These are phyloP conservation scores for Epirrita christyi DNA, from an alignment of 2,888 invertebrate genomes.

Conservation along the genomic window DNA sequence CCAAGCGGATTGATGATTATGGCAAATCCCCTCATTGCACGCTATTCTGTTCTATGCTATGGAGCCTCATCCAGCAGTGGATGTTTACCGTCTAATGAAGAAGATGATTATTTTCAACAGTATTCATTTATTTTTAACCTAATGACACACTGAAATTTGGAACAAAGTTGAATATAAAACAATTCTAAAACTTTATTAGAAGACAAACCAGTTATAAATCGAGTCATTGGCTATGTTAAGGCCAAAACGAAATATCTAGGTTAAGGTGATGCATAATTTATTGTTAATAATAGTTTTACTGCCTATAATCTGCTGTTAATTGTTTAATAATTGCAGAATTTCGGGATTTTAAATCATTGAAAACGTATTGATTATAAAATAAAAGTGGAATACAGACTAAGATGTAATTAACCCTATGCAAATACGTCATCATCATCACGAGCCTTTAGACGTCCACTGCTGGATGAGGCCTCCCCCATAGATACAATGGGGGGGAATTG, in stretches of 20 bases:
- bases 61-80: too few relatives aligned
- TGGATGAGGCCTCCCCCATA: too few relatives aligned
- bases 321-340: constrained; percentile 14
- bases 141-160: constrained; percentile 10
- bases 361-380: not conserved
- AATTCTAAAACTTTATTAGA: constrained; percentile 12
- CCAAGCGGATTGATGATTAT: too few relatives aligned
- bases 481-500: too few relatives aligned
- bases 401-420: too few relatives aligned
- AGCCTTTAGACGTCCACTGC: too few relatives aligned
- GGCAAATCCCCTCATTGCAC: too few relatives aligned
- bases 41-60: too few relatives aligned
- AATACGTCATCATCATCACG: too few relatives aligned
- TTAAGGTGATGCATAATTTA: constrained; percentile 48
- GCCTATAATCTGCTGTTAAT: constrained; percentile 24
- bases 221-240: constrained; percentile 36
- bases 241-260: constrained; percentile 55
- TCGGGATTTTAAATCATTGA: not conserved
- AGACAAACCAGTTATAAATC: constrained; percentile 31
- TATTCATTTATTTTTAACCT: constrained; percentile 6
- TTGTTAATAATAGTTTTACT: constrained; percentile 22
- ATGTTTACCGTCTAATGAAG: too few relatives aligned
- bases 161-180: constrained; percentile 10
- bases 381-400: not conserved
- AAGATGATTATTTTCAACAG: too few relatives aligned